Base-by-base conservation (phyloP, 2,113 vertebrate species). In the Meriones unguiculatus region DNA sequence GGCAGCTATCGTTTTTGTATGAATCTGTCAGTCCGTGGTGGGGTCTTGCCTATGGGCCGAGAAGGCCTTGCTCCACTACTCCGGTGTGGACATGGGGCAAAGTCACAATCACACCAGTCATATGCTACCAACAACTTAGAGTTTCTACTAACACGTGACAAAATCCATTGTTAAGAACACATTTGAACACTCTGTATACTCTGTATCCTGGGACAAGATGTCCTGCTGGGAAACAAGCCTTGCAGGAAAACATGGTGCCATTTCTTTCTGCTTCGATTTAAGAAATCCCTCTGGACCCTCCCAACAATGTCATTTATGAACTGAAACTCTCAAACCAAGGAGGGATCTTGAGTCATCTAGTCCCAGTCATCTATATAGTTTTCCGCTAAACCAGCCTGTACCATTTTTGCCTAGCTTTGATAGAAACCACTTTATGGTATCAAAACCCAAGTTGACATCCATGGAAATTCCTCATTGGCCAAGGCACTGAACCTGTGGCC, bases 251-350 rank as follows among this genome's bases (percentile, higher is more conserved):
- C 46, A 2, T 20, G 89, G 46, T 9, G 65, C 35, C 38, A 46
- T 81, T 59, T 86, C 22, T 93, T 88, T 90, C 13, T 64, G 22
- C 81, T 97, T 95, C n/a, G 12, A 67, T 80, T 85, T 81, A 93
- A 84, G 80, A 50, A 69, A 64, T 86, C 28, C 89, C 70, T 87
- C 65, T 89, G 15, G 64, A 46, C 62, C 32, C 65, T 6, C 46
- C 46, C 35, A 35, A 50, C 57, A 90, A 87, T 87, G 84, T 94
- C 78, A 52, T 65, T 73, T 91, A 69, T 75, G 72, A 95, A 84
- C 20, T 59, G 18, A 69, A 96, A n/a, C 32, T 94, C 64, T 89
- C 46, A 82, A 82, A 15, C 18, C 90, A 67, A 92, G 65, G 80
- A 82, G 30, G n/a, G 25, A 65, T 81, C 52, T 93, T 94, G 72